Percentiles rank a stretch among this genome's conserved stretches.
Conservation (phyloP, 2,888 invertebrate genomes). For the Melitaea athalia region DNA sequence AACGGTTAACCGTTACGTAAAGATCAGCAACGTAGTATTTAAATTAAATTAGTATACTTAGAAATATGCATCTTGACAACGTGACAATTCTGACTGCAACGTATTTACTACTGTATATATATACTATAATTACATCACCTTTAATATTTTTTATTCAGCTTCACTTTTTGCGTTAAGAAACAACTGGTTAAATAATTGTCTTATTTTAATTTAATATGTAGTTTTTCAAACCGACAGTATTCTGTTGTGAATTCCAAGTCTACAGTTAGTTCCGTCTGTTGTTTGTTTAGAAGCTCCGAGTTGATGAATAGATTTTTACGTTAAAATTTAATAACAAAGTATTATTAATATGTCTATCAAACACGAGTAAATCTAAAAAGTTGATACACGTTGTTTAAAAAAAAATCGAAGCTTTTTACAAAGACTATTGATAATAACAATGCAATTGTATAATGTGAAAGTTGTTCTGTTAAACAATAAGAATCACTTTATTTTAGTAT, state of each 20-base stretch:
- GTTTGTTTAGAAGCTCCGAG: background rate
- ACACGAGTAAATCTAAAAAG: background rate
- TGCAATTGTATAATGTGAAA: background rate
- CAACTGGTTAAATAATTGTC: constrained; percentile 29
- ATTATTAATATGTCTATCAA: background rate
- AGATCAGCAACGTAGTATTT: constrained; percentile 19
- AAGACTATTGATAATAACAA: background rate
- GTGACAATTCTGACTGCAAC: constrained; percentile 5
- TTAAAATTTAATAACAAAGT: background rate
- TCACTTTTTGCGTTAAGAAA: constrained; percentile 16
- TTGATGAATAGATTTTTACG: background rate
- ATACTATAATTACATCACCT: background rate
- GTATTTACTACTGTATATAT: background rate
- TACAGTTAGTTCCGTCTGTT: constrained; percentile 12
- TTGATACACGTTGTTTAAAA: background rate
- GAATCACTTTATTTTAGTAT: background rate
- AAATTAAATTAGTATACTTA: constrained; percentile 32
- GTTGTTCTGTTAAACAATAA: background rate
- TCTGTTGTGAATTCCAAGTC: constrained; percentile 21
- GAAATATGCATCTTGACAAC: constrained; percentile 18
- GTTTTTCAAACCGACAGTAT: constrained; percentile 13
- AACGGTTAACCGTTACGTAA: constrained; percentile 12
- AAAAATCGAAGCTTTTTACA: background rate
- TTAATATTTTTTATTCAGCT: constrained; percentile 12
- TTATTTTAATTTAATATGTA: background rate